Conservation (phyloP, 1,140 invertebrate genomes). For the Adoxophyes honmai region DNA sequence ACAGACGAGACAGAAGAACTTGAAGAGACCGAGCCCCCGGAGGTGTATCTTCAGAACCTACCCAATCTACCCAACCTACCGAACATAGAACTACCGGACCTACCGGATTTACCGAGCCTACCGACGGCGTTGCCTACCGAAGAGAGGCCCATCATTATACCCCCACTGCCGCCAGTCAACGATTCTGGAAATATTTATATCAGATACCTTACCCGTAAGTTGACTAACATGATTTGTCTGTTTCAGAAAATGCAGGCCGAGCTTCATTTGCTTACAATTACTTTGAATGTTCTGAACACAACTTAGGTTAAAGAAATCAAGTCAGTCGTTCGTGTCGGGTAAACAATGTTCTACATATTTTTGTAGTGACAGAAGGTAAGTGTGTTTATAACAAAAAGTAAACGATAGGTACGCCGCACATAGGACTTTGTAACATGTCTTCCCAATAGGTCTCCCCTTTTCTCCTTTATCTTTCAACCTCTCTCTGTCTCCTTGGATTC, state of each 20-base stretch:
- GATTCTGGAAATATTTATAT: slow-evolving; percentile 58
- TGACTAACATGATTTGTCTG: slow-evolving; percentile 11
- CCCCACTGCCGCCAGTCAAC: slow-evolving; percentile 46
- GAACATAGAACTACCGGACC: slow-evolving; percentile 32
- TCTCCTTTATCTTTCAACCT: no score
- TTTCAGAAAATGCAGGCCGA: slow-evolving; percentile 14
- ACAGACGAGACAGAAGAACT: slow-evolving; percentile 42
- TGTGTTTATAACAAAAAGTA: no score
- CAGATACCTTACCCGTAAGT: slow-evolving; percentile 70
- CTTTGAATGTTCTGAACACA: slow-evolving; percentile 25
- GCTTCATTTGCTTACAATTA: slow-evolving; percentile 9
- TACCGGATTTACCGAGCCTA: slow-evolving; percentile 22
- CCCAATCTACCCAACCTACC: slow-evolving; percentile 29
- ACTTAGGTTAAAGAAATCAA: no score
- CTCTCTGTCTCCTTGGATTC: no score
- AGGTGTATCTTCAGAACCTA: slow-evolving; percentile 25
- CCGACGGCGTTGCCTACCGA: slow-evolving; percentile 16
- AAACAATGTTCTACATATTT: no score
- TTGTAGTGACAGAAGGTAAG: no score
- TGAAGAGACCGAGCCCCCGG: slow-evolving; percentile 47
- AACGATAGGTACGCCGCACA: no score
- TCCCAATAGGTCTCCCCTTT: no score
- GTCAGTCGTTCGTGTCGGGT: no score
- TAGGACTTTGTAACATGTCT: no score
- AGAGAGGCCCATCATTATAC: slow-evolving; percentile 24